These are phyloP conservation scores for Diadegma fenestrale DNA, from an alignment of 2,888 invertebrate genomes.

Conservation along the genomic window DNA sequence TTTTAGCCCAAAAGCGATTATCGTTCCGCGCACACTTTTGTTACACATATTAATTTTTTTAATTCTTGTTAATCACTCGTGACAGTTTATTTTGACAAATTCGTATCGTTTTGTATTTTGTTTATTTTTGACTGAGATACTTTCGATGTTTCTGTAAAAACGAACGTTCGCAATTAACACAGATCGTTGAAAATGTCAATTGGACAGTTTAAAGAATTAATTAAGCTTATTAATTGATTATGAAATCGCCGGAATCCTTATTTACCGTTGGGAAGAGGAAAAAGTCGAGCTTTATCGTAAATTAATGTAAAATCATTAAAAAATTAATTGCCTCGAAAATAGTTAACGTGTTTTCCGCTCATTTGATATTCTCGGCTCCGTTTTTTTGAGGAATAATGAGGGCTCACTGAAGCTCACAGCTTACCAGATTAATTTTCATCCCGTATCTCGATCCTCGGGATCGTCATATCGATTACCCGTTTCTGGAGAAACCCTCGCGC, in stretches of 20 bases:
- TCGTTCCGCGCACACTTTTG: conserved; percentile 71
- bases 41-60: conserved; percentile 77
- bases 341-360: not conserved
- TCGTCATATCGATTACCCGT: conserved; percentile 54
- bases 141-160: not conserved
- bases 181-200: too few species aligned
- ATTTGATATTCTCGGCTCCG: not conserved
- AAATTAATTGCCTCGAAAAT: not conserved
- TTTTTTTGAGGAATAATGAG: not conserved
- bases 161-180: not conserved
- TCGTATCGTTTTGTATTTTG: not conserved
- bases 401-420: not conserved
- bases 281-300: not conserved
- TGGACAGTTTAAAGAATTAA: not conserved
- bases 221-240: not conserved
- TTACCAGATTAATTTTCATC: conserved; percentile 10
- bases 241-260: too few species aligned
- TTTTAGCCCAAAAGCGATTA: conserved; percentile 3
- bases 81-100: not conserved
- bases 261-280: not conserved
- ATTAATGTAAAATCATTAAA: not conserved
- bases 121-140: not conserved
- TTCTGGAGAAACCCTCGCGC: conserved; percentile 15
- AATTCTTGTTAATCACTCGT: not conserved
- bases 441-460: not conserved